Conservation (phyloP, 2,888 invertebrate species). For the Orthosia gracilis region DNA sequence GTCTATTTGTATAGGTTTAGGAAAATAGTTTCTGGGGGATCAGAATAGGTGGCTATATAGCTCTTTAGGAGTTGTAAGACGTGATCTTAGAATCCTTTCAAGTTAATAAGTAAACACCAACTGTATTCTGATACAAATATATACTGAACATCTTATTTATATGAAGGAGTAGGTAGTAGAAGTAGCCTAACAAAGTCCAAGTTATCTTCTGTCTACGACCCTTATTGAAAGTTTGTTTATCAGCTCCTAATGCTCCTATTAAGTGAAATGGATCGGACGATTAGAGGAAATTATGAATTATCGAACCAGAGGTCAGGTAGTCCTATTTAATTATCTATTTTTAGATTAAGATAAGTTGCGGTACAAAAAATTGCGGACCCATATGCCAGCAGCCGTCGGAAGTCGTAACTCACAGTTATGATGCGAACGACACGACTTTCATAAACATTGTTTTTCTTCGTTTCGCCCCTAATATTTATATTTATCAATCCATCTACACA, state of each 20-base stretch:
- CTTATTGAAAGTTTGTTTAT: not conserved
- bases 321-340: conserved; percentile 75
- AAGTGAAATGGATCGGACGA: conserved; percentile 3
- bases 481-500: conserved; percentile 91
- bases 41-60: conserved; percentile 41
- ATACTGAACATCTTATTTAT: not conserved
- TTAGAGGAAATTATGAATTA: not conserved
- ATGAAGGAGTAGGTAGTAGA: not conserved
- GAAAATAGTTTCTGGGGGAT: conserved; percentile 58
- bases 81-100: conserved; percentile 4
- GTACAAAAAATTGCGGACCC: conserved; percentile 87
- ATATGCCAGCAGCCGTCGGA: conserved; percentile 89
- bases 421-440: conserved; percentile 91
- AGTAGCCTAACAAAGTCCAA: no score
- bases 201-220: not conserved
- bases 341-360: conserved; percentile 72
- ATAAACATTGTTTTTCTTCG: conserved; percentile 91
- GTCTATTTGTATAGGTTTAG: conserved; percentile 65
- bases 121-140: not conserved
- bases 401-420: conserved; percentile 91
- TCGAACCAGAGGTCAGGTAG: conserved; percentile 52
- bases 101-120: not conserved
- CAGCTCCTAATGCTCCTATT: not conserved
- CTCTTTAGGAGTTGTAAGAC: conserved; percentile 21
- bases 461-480: conserved; percentile 91